These are phyloP conservation scores for Diarsia mendica DNA, from an alignment of 2,888 invertebrate genomes.

Conservation along the genomic window DNA sequence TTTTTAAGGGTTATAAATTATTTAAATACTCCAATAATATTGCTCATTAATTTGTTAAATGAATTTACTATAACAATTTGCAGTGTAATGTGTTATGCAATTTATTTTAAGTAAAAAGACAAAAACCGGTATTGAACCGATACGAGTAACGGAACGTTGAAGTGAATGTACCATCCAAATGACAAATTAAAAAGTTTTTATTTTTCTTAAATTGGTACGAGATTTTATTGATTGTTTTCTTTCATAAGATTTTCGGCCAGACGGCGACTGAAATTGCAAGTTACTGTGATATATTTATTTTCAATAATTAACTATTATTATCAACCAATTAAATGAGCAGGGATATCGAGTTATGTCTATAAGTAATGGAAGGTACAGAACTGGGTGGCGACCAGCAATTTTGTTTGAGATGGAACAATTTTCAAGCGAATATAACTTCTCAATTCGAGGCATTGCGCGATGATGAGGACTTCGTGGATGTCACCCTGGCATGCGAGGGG, in stretches of 20 bases:
- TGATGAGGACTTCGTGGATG: slow-evolving; percentile 97
- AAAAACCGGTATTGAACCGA: slow-evolving; percentile 73
- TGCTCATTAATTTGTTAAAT: not conserved
- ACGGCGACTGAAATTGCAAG: slow-evolving; percentile 91
- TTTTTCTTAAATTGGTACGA: slow-evolving; percentile 91
- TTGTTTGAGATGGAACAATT: slow-evolving; percentile 97
- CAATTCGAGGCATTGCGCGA: slow-evolving; percentile 96
- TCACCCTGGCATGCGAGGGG: slow-evolving; percentile 96
- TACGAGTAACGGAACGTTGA: slow-evolving; percentile 85
- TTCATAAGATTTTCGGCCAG: slow-evolving; percentile 91
- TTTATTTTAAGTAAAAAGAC: slow-evolving; percentile 5
- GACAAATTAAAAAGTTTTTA: slow-evolving; percentile 91
- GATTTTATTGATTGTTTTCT: slow-evolving; percentile 91
- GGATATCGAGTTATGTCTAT: slow-evolving; percentile 91
- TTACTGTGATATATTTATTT: slow-evolving; percentile 91
- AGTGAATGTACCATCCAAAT: slow-evolving; percentile 90
- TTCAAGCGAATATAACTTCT: slow-evolving; percentile 96
- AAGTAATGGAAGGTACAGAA: slow-evolving; percentile 91
- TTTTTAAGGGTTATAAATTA: not conserved
- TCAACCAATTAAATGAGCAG: slow-evolving; percentile 91
- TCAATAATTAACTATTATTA: slow-evolving; percentile 90
- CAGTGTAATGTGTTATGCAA: not conserved
- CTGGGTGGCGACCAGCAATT: slow-evolving; percentile 95
- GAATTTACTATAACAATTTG: not conserved
- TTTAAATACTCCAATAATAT: not conserved